Evolutionary conservation across 2,888 invertebrate genomes (phyloP).

Genomic region (Scaptomyza tumidula): DNA sequence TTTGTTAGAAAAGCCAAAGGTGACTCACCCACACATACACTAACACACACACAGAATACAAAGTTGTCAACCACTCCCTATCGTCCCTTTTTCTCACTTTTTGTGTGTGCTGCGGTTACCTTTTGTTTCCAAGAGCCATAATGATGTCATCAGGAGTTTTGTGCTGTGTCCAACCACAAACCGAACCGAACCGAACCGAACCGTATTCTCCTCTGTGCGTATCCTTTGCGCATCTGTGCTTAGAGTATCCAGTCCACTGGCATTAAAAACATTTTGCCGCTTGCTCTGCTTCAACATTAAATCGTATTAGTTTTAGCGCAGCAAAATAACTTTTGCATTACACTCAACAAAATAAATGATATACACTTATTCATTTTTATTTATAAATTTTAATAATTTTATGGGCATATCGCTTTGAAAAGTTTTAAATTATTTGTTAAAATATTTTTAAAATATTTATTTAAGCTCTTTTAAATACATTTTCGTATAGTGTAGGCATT

Average conservation of each 20-base stretch:
- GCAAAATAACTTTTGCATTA: constrained; percentile 34
- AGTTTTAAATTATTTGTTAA: no score
- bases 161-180: constrained; percentile 39
- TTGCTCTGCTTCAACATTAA: constrained; percentile 57
- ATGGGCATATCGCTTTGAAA: no score
- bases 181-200: no score
- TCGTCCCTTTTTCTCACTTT: not conserved
- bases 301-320: constrained; percentile 64
- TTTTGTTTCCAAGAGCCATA: constrained; percentile 77
- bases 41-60: not conserved
- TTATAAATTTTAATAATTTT: not conserved
- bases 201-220: constrained; percentile 37
- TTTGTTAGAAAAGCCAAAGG: constrained; percentile 78
- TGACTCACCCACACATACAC: constrained; percentile 62
- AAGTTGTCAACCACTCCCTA: constrained; percentile 18
- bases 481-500: constrained; percentile 5
- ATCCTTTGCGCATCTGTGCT: constrained; percentile 57
- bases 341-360: not conserved
- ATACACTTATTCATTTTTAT: no score
- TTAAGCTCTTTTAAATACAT: not conserved
- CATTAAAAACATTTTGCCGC: constrained; percentile 59
- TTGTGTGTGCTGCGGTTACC: constrained; percentile 65
- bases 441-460: not conserved
- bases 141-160: constrained; percentile 74
- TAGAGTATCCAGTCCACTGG: constrained; percentile 21